Conservation (phyloP, 1,140 invertebrate genomes). For the Micrasema longulum region DNA sequence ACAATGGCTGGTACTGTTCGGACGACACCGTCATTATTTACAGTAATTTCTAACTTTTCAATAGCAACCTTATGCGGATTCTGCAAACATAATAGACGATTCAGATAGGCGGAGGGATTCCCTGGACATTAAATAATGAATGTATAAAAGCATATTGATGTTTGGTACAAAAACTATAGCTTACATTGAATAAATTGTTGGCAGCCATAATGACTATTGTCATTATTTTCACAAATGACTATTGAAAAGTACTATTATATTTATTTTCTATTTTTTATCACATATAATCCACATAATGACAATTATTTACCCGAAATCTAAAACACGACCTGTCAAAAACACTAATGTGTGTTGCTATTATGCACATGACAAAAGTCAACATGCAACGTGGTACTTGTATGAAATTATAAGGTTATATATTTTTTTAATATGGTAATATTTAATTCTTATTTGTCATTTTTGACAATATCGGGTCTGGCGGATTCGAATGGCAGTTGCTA, state of each 20-base stretch:
- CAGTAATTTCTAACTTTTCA: conserved; percentile 59
- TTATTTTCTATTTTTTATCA: too few species aligned
- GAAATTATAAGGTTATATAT: background rate
- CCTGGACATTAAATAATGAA: too few species aligned
- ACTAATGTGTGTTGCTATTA: background rate
- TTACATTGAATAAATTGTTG: conserved; percentile 28
- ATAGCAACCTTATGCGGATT: conserved; percentile 63
- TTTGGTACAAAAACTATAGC: conserved; percentile 3
- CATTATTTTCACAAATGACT: conserved; percentile 24
- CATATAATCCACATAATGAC: background rate
- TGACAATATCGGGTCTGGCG: too few species aligned
- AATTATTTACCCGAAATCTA: conserved; percentile 2
- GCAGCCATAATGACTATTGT: conserved; percentile 37
- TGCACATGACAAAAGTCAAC: background rate
- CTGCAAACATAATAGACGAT: conserved; percentile 61
- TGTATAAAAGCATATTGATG: too few species aligned
- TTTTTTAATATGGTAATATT: conserved; percentile 6
- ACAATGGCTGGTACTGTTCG: conserved; percentile 63
- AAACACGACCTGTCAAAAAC: background rate
- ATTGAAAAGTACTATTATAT: too few species aligned
- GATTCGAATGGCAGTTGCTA: too few species aligned
- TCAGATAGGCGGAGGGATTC: too few species aligned
- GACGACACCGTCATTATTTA: conserved; percentile 61
- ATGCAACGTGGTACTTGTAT: conserved; percentile 9
- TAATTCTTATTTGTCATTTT: background rate